Evolutionary conservation across 1,140 invertebrate species (phyloP).

Genomic region (Micrasema minimum): DNA sequence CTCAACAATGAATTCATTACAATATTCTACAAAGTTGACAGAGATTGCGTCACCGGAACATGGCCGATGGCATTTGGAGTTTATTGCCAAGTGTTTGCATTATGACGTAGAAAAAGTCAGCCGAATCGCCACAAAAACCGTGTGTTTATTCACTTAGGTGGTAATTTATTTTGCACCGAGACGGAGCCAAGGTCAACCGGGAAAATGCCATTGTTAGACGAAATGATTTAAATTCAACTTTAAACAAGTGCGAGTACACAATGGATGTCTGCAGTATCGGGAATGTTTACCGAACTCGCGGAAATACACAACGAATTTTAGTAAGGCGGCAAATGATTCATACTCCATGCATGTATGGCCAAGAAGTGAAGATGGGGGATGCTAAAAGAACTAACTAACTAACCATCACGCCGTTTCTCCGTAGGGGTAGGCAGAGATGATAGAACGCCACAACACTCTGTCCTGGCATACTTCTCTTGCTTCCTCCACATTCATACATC

Average conservation of each 20-base stretch:
- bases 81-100: conserved; percentile 14
- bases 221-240: background rate
- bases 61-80: conserved; percentile 9
- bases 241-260: background rate
- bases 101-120: background rate
- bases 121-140: background rate
- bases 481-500: too few relatives aligned
- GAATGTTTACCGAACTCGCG: too few relatives aligned
- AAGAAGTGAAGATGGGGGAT: background rate
- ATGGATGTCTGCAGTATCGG: too few relatives aligned
- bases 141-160: conserved; percentile 6
- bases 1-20: background rate
- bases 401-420: too few relatives aligned
- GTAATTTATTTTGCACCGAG: conserved; percentile 16
- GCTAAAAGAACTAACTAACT: too few relatives aligned
- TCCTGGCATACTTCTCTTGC: too few relatives aligned
- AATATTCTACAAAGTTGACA: background rate
- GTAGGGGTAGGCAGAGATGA: too few relatives aligned
- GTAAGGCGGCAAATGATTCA: too few relatives aligned
- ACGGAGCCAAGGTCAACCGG: conserved; percentile 1
- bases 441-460: too few relatives aligned
- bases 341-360: too few relatives aligned
- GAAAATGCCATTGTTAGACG: conserved; percentile 2
- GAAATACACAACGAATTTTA: too few relatives aligned
- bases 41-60: conserved; percentile 2